Base-by-base conservation (phyloP, 2,888 invertebrate species). In the Ichneumoninae sp. region DNA sequence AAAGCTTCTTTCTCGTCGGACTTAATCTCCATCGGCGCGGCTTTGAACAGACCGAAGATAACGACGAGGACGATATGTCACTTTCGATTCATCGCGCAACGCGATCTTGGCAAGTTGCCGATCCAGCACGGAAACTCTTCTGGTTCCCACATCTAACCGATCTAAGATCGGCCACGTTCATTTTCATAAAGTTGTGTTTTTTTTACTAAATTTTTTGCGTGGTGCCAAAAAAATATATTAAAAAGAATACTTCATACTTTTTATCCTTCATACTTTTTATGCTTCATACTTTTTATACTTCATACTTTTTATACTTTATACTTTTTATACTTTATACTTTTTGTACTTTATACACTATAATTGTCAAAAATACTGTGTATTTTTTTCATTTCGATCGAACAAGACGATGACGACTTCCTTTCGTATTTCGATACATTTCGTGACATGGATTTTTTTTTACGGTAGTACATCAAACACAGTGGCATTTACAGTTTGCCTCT, bases 21-120 rank as follows among this genome's bases (percentile, higher is more conserved):
- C 7, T 62, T 62, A 62, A 62, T 62, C 62, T 47, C 44, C 44
- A 47, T 33, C 26, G n/a, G 30, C 62, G 16, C 62, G 62, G 33
- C 62, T 7, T n/a, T 62, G 62, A 33, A 62, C 62, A 30, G 33
- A 62, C n/a, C 6, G 19, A 33, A 16, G 30, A 60, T 26, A 26
- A 60, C 57, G 57, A 60, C 30, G n/a, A 33, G 16, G 62, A 62
- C 62, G 62, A 62, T 62, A 62, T 62, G 62, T 62, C 62, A 62
- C 62, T 62, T 62, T 62, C 62, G 62, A 62, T 62, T 62, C 62
- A 30, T 30, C 33, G 30, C 26, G 62, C 62, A 30, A 62, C 30
- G n/a, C 62, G 33, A 62, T 62, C 16, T 33, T n/a, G 6, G 30
- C 62, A 33, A 30, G 30, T 3, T 33, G 30, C 16, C 30, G 30